These are phyloP conservation scores for Phoronis australis DNA, from an alignment of 2,888 invertebrate genomes.

Conservation along the genomic window DNA sequence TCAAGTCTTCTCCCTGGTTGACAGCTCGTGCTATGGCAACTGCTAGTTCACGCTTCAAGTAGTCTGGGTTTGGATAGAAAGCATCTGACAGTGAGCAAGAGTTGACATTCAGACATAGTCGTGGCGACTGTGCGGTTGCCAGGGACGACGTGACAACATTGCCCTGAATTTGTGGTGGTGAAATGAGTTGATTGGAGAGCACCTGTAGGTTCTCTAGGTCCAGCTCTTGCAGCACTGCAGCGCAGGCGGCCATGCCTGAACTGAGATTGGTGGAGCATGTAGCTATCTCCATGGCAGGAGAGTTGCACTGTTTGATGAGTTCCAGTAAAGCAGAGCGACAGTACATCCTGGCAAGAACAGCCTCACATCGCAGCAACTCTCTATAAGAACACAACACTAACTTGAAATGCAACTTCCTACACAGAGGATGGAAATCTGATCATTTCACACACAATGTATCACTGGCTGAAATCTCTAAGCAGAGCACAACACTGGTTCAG, in stretches of 20 bases:
- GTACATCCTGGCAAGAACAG: conserved; percentile 40
- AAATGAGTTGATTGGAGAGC: conserved; percentile 43
- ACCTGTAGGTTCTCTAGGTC: conserved; percentile 52
- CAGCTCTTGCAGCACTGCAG: conserved; percentile 43
- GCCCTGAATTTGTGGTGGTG: conserved; percentile 39
- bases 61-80: conserved; percentile 38
- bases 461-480: not conserved
- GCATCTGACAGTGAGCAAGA: conserved; percentile 36
- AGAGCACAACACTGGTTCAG: not conserved
- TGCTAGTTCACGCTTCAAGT: conserved; percentile 40
- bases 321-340: conserved; percentile 44
- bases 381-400: conserved; percentile 19
- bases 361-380: conserved; percentile 45
- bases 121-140: conserved; percentile 23
- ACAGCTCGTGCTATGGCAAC: conserved; percentile 47
- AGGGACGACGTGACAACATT: conserved; percentile 31
- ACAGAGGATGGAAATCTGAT: not conserved
- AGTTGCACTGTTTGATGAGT: conserved; percentile 46
- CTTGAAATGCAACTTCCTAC: not conserved
- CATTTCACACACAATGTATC: not conserved
- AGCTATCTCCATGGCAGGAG: conserved; percentile 38
- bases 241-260: conserved; percentile 43
- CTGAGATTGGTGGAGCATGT: conserved; percentile 30
- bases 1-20: conserved; percentile 48
- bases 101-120: conserved; percentile 32